A percentile compares a stretch with the other conserved stretches of the same genome.
These are phyloP conservation scores for Arothron firmamentum DNA, from an alignment of 2,113 vertebrate species.

Conservation along the genomic window DNA sequence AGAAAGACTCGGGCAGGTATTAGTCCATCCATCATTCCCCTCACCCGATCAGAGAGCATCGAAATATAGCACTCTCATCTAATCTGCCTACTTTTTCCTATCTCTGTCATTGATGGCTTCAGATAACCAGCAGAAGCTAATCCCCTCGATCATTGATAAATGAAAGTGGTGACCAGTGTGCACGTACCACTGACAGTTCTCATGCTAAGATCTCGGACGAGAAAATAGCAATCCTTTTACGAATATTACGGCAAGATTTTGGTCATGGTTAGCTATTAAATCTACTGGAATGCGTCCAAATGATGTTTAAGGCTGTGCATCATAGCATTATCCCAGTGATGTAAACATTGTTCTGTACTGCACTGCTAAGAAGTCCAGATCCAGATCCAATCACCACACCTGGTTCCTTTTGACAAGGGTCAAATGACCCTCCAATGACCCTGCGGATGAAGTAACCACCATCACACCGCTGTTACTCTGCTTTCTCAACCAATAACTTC, in stretches of 20 bases:
- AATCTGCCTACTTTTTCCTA: conserved; percentile 56
- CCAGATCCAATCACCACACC: no score
- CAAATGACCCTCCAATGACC: no score
- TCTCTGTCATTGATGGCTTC: conserved; percentile 58
- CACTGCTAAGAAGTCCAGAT: no score
- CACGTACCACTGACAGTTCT: neutral
- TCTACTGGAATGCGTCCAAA: neutral
- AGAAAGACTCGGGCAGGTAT: conserved; percentile 57
- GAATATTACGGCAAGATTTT: no score
- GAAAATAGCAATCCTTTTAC: no score
- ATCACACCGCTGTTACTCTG: no score
- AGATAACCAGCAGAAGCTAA: conserved; percentile 53
- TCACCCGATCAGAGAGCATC: conserved; percentile 60
- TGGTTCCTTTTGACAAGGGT: no score
- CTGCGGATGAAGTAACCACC: no score
- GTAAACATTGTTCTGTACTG: no score
- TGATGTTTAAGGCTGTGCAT: neutral
- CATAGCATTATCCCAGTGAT: no score
- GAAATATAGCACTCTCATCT: conserved; percentile 70
- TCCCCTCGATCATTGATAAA: conserved; percentile 43
- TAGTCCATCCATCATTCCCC: conserved; percentile 66
- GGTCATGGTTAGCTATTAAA: no score
- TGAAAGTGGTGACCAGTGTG: conserved; percentile 11
- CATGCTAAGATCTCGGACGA: neutral
- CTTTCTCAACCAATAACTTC: no score